These are phyloP conservation scores for Planiliza haematocheilus DNA, from an alignment of 2,113 vertebrate species.

Conservation along the genomic window DNA sequence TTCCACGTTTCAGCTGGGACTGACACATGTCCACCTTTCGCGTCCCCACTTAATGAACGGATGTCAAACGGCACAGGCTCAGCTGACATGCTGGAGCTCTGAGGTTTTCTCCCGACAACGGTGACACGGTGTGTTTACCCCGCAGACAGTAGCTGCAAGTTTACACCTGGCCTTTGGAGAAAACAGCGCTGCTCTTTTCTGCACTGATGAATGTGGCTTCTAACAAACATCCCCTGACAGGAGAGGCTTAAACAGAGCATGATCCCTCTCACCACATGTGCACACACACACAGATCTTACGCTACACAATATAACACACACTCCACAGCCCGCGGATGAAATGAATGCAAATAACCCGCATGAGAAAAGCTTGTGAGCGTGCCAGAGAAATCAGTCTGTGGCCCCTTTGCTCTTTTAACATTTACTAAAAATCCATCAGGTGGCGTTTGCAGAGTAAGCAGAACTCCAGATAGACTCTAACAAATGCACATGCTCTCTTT, in stretches of 20 bases:
- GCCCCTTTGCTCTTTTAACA: conserved; percentile 72
- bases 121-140: conserved; percentile 38
- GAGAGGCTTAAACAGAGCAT: conserved; percentile 53
- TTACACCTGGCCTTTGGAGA: conserved; percentile 58
- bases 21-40: not conserved
- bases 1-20: not conserved
- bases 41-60: conserved; percentile 1
- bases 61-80: conserved; percentile 21
- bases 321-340: conserved; percentile 63
- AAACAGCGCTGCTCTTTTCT: conserved; percentile 59
- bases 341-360: conserved; percentile 68
- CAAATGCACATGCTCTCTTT: conserved; percentile 64
- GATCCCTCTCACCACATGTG: conserved; percentile 41
- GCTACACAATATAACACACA: conserved; percentile 70
- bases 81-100: conserved; percentile 37
- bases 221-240: conserved; percentile 60
- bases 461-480: conserved; percentile 59
- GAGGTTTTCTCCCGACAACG: conserved; percentile 21
- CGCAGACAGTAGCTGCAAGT: conserved; percentile 44
- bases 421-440: conserved; percentile 71
- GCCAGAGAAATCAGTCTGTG: conserved; percentile 46
- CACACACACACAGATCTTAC: conserved; percentile 7
- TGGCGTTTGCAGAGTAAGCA: conserved; percentile 71
- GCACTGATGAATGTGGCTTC: conserved; percentile 64
- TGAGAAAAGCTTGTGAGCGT: conserved; percentile 51